Base-by-base conservation (phyloP, 2,797 vertebrate species). In the Microctenopoma lineatum region DNA sequence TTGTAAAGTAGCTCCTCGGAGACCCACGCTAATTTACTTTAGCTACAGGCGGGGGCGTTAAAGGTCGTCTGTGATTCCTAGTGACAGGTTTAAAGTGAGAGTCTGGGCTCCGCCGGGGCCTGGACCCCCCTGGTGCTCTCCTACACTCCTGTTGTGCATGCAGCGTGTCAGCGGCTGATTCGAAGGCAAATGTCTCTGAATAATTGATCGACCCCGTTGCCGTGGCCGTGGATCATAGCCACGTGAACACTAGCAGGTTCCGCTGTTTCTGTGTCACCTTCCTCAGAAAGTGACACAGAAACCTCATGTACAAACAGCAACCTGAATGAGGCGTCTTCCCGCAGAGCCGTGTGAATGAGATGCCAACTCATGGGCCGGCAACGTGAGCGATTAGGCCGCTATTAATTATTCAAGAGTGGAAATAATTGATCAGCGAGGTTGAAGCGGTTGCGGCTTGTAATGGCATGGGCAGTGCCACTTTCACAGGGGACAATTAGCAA, bases 51-150 rank as follows among this genome's bases (percentile, higher is more conserved):
- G 66, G n/a, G 58, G 38, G 74, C 70, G 47, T 81, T 85, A 86
- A 87, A 92, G 90, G 89, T 90, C 84, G 61, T 70, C 60, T 74
- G 70, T 95, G 90, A 95, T 91, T 89, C 81, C 80, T 81, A 89
- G 89, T 93, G 94, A 94, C 93, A 93, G 83, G 78, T 71, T 76
- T 86, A 89, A 93, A 94, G 91, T 80, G 79, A 73, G 82, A 83
- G 85, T 85, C 75, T 83, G 66, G 74, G 73, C 86, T 87, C 89
- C 82, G 16, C 70, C 66, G 85, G 89, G 90, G 76, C 87, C 78
- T 14, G 46, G 78, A 77, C 84, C 87, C 83, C 85, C 85, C 82
- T 61, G 79, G 66, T 87, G 89, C 59, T 53, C 79, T 85, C 56
- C 65, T 66, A 66, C 83, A 88, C 84, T 85, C 78, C 65, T 66